A percentile compares a stretch with the other conserved stretches of the same genome.
These are phyloP conservation scores for Ennomos quercinarius DNA, from an alignment of 2,888 invertebrate genomes.

Conservation along the genomic window DNA sequence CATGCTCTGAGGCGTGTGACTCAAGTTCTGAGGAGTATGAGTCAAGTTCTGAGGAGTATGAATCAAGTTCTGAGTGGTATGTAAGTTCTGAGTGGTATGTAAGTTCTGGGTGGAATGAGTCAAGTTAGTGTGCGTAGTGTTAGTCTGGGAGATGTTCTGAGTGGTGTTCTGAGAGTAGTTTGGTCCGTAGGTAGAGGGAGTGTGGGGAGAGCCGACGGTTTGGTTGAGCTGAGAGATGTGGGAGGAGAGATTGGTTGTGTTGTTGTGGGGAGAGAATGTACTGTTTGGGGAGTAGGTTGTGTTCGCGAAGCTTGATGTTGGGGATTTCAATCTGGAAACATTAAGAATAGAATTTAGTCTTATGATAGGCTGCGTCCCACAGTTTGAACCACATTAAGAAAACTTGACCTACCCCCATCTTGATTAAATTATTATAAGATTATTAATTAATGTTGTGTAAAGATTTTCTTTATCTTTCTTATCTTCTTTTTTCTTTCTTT, in stretches of 20 bases:
- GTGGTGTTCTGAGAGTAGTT: slow-evolving; percentile 38
- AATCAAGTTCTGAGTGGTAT: slow-evolving; percentile 24
- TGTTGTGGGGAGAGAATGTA: slow-evolving; percentile 60
- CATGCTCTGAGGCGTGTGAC: slow-evolving; percentile 5
- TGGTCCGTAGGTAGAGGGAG: slow-evolving; percentile 27
- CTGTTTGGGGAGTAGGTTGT: slow-evolving; percentile 79
- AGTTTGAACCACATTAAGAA: too few species aligned
- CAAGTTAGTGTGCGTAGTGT: slow-evolving; percentile 12
- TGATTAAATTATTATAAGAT: too few species aligned
- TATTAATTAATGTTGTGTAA: too few species aligned
- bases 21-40: slow-evolving; percentile 26
- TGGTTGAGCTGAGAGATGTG: slow-evolving; percentile 66
- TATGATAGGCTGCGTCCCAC: too few species aligned
- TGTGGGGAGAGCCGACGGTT: slow-evolving; percentile 55
- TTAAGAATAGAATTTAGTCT: neutral
- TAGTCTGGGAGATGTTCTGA: slow-evolving; percentile 16
- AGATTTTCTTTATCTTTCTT: too few species aligned
- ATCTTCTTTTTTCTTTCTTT: too few species aligned
- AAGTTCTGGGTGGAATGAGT: slow-evolving; percentile 9
- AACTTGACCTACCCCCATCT: too few species aligned
- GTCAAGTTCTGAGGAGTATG: slow-evolving; percentile 10
- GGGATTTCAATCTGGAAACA: slow-evolving; percentile 67
- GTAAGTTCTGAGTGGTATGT: slow-evolving; percentile 23
- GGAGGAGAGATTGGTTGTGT: slow-evolving; percentile 56
- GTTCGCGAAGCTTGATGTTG: slow-evolving; percentile 75